Conservation (phyloP, 2,888 invertebrate genomes). For the Melieria omissa region DNA sequence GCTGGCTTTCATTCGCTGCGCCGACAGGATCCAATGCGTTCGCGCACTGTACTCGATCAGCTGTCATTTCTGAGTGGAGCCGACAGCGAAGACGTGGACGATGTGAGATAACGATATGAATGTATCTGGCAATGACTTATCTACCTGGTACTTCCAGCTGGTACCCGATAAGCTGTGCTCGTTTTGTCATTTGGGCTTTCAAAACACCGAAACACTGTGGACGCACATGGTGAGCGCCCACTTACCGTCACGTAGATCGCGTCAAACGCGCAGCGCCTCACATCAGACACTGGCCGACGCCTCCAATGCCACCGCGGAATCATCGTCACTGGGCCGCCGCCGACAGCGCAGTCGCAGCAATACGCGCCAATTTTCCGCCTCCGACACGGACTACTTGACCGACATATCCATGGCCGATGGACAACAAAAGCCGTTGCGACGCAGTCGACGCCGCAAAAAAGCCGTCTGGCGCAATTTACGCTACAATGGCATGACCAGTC, state of each 20-base stretch:
- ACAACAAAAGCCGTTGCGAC: conserved; percentile 9
- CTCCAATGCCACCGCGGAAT: conserved; percentile 5
- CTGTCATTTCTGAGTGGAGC: conserved; percentile 22
- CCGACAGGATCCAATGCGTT: conserved; percentile 14
- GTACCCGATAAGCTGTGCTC: conserved; percentile 24
- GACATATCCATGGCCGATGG: neutral
- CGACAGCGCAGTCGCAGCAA: neutral
- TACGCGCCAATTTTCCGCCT: neutral
- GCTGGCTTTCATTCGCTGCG: neutral
- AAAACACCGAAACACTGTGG: conserved; percentile 31
- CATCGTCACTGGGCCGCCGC: neutral
- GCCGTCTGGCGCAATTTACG: neutral
- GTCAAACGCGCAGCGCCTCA: neutral
- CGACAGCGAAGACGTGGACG: conserved; percentile 25
- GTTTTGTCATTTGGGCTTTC: conserved; percentile 30
- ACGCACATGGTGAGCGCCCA: conserved; percentile 38
- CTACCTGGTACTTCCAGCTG: conserved; percentile 5
- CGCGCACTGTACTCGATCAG: conserved; percentile 21
- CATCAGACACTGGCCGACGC: neutral
- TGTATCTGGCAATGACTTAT: neutral
- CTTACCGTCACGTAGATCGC: neutral
- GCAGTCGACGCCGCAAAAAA: conserved; percentile 15
- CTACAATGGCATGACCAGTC: neutral
- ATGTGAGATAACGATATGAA: conserved; percentile 1
- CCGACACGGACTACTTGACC: conserved; percentile 3